Evolutionary conservation across 2,113 vertebrate species (phyloP), one percentile per base, ranked within the genome.

Genomic region (Microcebus jonahi): DNA sequence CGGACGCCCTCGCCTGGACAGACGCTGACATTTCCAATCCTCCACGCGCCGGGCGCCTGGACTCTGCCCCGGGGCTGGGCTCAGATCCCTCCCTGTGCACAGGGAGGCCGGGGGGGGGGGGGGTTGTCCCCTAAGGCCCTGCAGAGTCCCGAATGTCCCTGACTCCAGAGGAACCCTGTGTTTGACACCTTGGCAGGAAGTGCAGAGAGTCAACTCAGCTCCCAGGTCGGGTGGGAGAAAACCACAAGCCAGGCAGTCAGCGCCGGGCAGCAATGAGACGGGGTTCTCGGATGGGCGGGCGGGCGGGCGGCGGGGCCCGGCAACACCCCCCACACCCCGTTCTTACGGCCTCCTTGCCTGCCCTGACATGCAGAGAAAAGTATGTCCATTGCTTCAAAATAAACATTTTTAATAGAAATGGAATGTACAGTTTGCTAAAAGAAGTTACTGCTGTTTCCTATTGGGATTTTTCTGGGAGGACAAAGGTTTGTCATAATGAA

Each of bases 131-230:
- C 55, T 2, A 13, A 13, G 17, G 50, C 50, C 71, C 25, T 20
- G 0, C 5, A 34, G 34, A 5, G 14, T 7, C 36, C 31, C 1
- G 50, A 2, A 18, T 29, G 12, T 53, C 34, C 18, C 59, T 13
- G 1, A 36, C 31, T 17, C 31, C 27, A 71, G 36, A 14, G 27
- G 48, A 39, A 48, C 21, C 23, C 5, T 59, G 23, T 27, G 15
- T 70, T 23, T 39, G 18, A 42, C 42, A 80, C 65, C 67, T 91
- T 89, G 18, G 8, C 25, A 61, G 6, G 18, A 57, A 57, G 20
- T 20, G 55, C 55, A 21, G 55, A 21, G 11, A 50, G n/a, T 91
- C 42, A 13, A 5, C 53, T 61, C 14, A 18, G 5, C 42, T n/a
- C 50, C 50, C 13, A 50, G 50, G 50, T 50, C 50, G 0, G 48